phyloP scores from a whole-genome alignment of 1,140 invertebrate genomes.

The Elymnias hypermnestra region DNA sequence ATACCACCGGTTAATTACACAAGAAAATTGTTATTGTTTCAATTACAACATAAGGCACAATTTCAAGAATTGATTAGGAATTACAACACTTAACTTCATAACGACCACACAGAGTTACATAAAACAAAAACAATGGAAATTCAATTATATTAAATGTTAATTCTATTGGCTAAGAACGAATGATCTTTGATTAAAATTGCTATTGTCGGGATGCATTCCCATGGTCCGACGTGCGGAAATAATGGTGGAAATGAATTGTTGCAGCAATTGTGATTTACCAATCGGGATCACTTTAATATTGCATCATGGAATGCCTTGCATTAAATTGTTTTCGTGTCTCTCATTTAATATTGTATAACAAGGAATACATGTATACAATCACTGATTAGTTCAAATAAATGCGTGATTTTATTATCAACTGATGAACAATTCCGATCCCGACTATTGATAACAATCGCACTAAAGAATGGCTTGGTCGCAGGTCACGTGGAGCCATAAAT shows the following conservation, averaged over 20 bases:
- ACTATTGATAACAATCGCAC: background rate
- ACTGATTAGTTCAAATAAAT: no score
- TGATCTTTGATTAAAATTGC: slow-evolving; percentile 59
- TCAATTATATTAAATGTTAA: slow-evolving; percentile 48
- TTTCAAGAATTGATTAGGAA: slow-evolving; percentile 12
- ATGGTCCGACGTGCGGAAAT: slow-evolving; percentile 59
- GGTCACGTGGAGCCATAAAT: slow-evolving; percentile 72
- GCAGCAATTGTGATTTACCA: slow-evolving; percentile 5
- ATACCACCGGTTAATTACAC: no score
- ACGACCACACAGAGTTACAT: slow-evolving; percentile 16
- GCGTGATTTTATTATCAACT: no score
- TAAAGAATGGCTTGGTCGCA: slow-evolving; percentile 44
- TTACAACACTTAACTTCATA: slow-evolving; percentile 12
- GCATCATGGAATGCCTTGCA: background rate
- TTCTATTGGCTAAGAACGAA: slow-evolving; percentile 43
- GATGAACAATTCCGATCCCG: background rate
- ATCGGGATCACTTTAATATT: slow-evolving; percentile 3
- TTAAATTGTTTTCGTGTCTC: no score
- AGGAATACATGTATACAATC: no score
- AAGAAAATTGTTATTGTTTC: no score
- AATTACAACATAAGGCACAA: slow-evolving; percentile 1
- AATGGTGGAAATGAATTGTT: slow-evolving; percentile 58
- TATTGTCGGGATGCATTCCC: slow-evolving; percentile 46
- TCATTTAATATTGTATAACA: no score
- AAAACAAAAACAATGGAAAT: slow-evolving; percentile 46